Conservation (phyloP, 2,113 vertebrate genomes). For the Romanogobio albipinnatus region DNA sequence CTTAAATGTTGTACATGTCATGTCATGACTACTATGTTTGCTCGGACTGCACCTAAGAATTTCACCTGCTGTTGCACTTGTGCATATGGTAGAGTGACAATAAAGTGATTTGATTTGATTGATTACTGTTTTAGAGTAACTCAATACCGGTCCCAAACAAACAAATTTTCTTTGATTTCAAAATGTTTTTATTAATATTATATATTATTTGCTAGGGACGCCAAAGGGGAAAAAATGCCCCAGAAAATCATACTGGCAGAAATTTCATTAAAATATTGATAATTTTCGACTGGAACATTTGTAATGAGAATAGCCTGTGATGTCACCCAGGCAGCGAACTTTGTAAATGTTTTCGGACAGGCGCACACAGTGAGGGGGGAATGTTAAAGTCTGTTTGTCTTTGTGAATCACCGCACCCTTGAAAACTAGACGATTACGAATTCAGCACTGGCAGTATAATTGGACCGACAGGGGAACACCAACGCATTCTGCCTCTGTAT, state of each 20-base stretch:
- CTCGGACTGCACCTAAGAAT: too few relatives aligned
- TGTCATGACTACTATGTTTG: too few relatives aligned
- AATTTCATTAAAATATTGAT: not conserved
- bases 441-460: conserved; percentile 48
- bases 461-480: conserved; percentile 24
- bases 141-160: too few relatives aligned
- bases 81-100: too few relatives aligned
- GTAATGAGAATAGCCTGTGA: conserved; percentile 12
- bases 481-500: conserved; percentile 32
- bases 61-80: too few relatives aligned
- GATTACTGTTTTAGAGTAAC: too few relatives aligned
- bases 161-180: too few relatives aligned
- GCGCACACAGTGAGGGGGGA: conserved; percentile 14
- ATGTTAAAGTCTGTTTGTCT: conserved; percentile 17
- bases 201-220: too few relatives aligned
- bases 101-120: too few relatives aligned
- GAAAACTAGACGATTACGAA: conserved; percentile 48
- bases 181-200: too few relatives aligned
- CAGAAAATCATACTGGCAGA: not conserved
- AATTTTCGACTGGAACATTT: conserved; percentile 2
- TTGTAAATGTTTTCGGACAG: conserved; percentile 27
- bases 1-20: too few relatives aligned
- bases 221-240: too few relatives aligned
- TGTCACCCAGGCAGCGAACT: not conserved
- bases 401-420: conserved; percentile 16